Base-by-base conservation (phyloP, 2,113 vertebrate species). In the Chrysochloris asiatica region DNA sequence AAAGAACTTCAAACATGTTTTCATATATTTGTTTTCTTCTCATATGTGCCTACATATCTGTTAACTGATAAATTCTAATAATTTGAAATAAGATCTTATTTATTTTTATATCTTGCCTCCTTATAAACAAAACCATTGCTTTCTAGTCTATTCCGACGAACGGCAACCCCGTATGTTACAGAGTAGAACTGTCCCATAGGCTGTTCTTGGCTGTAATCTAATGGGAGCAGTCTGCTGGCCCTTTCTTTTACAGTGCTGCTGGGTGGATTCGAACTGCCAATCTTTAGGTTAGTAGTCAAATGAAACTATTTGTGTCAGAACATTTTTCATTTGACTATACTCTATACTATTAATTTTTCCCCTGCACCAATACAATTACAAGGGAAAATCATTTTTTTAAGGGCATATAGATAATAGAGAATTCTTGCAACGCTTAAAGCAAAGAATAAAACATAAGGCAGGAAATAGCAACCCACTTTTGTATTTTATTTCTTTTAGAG, bases 21-120 rank as follows among this genome's bases (percentile, higher is more conserved):
- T 93, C 36, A 52, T 77, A 16, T 76, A 59, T 63, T 67, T 93
- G 54, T 88, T 93, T 86, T 89, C 86, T 76, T 88, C 45, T 26
- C 75, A 6, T 86, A 82, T 94, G 93, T 96, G 48, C 28, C 4
- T 73, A 22, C 24, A 17, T 87, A 56, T 47, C 80, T 92, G 33
- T 78, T 86, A 71, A 63, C 22, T 71, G 48, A 79, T 84, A 81
- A 91, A 84, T 28, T 76, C 45, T 47, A 83, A 80, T 80, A 47
- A 86, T 72, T 52, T 84, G 28, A 81, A 92, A 88, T 67, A 79
- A 17, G 2, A 56, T 43, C 88, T 36, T 33, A 47, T 65, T 82
- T 90, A 61, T 24, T 28, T 54, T 50, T 36, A 14, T 61, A 76
- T 47, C n/a, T 38, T 7, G 3, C 78, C 30, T 69, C 61, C 41